Conservation (phyloP, 2,888 invertebrate species). For the Latrodectus elegans region DNA sequence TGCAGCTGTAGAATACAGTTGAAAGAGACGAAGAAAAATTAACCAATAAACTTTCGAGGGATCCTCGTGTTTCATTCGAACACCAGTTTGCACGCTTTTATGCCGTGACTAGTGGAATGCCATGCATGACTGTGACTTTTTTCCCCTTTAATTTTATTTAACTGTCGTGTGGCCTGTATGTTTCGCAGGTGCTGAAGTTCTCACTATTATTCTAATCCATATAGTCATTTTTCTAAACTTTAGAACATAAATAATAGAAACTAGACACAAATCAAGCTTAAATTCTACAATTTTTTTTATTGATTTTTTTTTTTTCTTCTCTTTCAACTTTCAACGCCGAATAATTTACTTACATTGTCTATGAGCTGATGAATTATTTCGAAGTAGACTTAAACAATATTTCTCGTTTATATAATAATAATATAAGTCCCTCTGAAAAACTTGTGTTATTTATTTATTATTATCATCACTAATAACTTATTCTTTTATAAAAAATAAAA, state of each 20-base stretch:
- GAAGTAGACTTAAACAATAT: too few species aligned
- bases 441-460: too few species aligned
- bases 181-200: slow-evolving; percentile 49
- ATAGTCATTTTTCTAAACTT: not conserved
- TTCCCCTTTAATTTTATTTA: not conserved
- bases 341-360: slow-evolving; percentile 26
- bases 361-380: slow-evolving; percentile 31
- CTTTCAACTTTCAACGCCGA: slow-evolving; percentile 18
- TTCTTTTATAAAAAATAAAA: too few species aligned
- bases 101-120: slow-evolving; percentile 19
- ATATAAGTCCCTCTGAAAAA: too few species aligned
- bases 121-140: slow-evolving; percentile 14
- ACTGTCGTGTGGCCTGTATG: slow-evolving; percentile 20
- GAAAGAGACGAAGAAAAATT: too few species aligned
- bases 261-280: not conserved
- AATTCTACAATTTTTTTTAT: not conserved
- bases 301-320: not conserved
- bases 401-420: too few species aligned
- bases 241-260: slow-evolving; percentile 11
- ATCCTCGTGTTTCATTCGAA: too few species aligned
- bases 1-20: too few species aligned
- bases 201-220: slow-evolving; percentile 21
- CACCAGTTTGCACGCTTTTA: not conserved
- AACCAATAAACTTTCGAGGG: too few species aligned
- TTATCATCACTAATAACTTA: too few species aligned